Conservation (phyloP, 2,113 vertebrate species). For the Cyprinodon variegatus region DNA sequence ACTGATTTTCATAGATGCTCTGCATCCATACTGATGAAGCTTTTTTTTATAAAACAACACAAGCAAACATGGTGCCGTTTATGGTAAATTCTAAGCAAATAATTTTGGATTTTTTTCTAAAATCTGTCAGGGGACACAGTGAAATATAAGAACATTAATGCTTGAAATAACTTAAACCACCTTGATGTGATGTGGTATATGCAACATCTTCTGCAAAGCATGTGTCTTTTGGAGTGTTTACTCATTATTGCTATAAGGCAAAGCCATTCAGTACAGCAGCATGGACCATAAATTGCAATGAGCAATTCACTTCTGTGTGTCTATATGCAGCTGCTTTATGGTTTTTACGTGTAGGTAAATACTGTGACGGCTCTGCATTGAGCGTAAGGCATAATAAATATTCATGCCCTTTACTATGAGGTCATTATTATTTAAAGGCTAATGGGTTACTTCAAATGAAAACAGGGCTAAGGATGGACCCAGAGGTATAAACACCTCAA, state of each 20-base stretch:
- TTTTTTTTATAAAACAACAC: not conserved
- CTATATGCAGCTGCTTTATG: constrained; percentile 1
- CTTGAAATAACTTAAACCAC: constrained; percentile 17
- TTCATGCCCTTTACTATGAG: constrained; percentile 36
- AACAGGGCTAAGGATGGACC: constrained; percentile 29
- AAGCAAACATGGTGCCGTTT: not conserved
- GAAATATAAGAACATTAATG: constrained; percentile 24
- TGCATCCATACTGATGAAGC: not conserved
- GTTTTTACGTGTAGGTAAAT: constrained; percentile 10
- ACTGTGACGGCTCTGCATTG: not conserved
- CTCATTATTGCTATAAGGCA: constrained; percentile 66
- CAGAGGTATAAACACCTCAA: constrained; percentile 50
- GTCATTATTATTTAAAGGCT: constrained; percentile 62
- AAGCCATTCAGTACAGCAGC: constrained; percentile 27
- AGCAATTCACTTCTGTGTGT: constrained; percentile 20
- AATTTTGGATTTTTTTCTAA: constrained; percentile 13
- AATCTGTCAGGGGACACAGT: constrained; percentile 8
- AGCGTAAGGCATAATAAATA: constrained; percentile 37
- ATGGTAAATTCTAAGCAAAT: no score
- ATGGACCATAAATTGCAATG: constrained; percentile 2
- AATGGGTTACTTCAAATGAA: constrained; percentile 22
- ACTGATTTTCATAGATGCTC: not conserved
- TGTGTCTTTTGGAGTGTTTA: constrained; percentile 40
- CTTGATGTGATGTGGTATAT: constrained; percentile 35
- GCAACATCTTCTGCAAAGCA: constrained; percentile 37